These are phyloP conservation scores for Hedya salicella DNA, from an alignment of 2,888 invertebrate genomes.

Conservation along the genomic window DNA sequence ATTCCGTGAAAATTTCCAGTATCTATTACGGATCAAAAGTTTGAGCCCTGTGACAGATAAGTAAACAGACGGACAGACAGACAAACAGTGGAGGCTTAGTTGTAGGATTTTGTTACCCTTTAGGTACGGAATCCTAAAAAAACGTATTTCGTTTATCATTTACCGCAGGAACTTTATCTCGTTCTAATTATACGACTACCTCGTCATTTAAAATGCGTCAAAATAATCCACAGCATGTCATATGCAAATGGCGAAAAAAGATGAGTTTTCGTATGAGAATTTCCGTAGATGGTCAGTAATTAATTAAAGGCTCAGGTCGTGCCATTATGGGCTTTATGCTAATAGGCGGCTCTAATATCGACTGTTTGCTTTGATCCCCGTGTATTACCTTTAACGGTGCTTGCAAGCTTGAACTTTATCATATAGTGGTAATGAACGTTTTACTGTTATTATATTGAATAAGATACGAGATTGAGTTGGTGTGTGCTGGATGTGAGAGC, in stretches of 20 bases:
- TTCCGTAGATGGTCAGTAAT: slow-evolving; percentile 72
- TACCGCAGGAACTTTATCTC: background rate
- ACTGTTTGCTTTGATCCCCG: background rate
- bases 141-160: background rate
- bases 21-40: too few relatives aligned
- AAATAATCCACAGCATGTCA: slow-evolving; percentile 48
- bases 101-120: too few relatives aligned
- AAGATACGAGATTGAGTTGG: slow-evolving; percentile 1
- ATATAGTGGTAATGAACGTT: background rate
- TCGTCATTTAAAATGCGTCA: background rate
- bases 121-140: too few relatives aligned
- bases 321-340: slow-evolving; percentile 80
- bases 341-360: slow-evolving; percentile 74
- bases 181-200: background rate
- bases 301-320: slow-evolving; percentile 79
- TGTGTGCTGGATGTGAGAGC: slow-evolving; percentile 51
- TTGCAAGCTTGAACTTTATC: background rate
- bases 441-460: background rate
- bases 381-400: background rate
- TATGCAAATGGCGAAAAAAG: slow-evolving; percentile 65
- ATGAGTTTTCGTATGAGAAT: slow-evolving; percentile 58
- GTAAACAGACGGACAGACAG: too few relatives aligned
- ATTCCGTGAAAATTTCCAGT: too few relatives aligned
- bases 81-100: too few relatives aligned
- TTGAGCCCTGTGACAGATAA: too few relatives aligned